Evolutionary conservation across 2,113 vertebrate species (phyloP).

Genomic region (Cyphomyrus discorhynchus): DNA sequence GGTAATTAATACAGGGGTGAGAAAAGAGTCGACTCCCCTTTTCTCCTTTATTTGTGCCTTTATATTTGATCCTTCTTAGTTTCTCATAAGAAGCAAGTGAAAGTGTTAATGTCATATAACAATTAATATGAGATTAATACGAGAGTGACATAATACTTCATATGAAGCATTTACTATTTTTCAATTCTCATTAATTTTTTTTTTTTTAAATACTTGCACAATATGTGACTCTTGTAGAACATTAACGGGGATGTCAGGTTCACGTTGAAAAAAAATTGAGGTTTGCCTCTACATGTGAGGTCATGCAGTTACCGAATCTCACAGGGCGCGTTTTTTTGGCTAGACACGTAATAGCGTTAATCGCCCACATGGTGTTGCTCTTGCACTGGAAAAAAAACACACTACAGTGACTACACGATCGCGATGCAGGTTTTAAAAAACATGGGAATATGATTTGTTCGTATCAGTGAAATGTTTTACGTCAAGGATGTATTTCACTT

Average conservation of each 20-base stretch:
- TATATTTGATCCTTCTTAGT: neutral
- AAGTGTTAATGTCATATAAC: neutral
- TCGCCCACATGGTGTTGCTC: neutral
- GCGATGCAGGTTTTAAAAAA: neutral
- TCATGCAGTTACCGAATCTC: neutral
- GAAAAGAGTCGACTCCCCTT: neutral
- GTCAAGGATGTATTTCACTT: neutral
- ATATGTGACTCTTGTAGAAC: neutral
- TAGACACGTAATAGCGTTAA: neutral
- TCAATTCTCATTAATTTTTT: neutral
- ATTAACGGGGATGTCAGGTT: neutral
- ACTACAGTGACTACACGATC: neutral
- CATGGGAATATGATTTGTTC: neutral
- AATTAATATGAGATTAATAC: neutral
- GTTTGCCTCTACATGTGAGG: neutral
- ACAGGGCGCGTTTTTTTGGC: neutral
- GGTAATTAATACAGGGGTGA: conserved; percentile 47
- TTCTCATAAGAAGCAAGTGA: neutral
- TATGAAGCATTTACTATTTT: neutral
- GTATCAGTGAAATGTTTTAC: neutral
- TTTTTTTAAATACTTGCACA: neutral
- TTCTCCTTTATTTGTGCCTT: neutral
- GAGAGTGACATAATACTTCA: neutral
- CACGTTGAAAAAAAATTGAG: neutral
- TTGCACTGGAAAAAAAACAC: neutral